These are phyloP conservation scores for Arizona elegans DNA, from an alignment of 2,113 vertebrate genomes.

Conservation along the genomic window DNA sequence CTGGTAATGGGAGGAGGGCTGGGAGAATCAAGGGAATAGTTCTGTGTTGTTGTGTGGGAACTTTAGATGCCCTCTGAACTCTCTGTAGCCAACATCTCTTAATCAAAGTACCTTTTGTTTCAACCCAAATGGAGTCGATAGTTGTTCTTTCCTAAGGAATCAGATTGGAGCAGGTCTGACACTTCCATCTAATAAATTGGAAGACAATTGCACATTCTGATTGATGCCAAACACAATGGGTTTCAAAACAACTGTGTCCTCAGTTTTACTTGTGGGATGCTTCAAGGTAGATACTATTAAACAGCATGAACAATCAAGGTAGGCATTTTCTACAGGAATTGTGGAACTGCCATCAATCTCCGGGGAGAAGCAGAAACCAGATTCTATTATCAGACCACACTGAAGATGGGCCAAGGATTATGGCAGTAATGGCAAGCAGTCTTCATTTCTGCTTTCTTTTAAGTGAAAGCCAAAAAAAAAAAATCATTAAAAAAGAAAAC, in stretches of 20 bases:
- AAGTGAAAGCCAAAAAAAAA: neutral
- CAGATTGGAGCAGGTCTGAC: no score
- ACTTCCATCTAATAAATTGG: neutral
- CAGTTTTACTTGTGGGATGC: neutral
- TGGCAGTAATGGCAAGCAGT: neutral
- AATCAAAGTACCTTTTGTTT: no score
- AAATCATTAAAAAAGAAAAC: neutral
- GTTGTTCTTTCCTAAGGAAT: no score
- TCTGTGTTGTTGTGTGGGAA: no score
- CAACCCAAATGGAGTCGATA: no score
- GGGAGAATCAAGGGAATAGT: no score
- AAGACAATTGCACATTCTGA: neutral
- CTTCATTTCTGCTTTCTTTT: neutral
- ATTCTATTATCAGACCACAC: neutral
- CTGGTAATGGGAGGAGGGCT: no score
- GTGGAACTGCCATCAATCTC: neutral
- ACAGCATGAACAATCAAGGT: neutral
- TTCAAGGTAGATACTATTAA: neutral
- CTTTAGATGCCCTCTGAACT: no score
- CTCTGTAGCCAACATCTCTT: no score
- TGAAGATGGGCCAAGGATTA: neutral
- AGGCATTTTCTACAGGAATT: neutral
- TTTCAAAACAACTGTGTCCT: neutral
- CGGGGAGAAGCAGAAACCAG: neutral
- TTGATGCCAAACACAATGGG: neutral